Evolutionary conservation across 2,797 vertebrate genomes (phyloP).

Genomic region (Sebastiscus tertius): DNA sequence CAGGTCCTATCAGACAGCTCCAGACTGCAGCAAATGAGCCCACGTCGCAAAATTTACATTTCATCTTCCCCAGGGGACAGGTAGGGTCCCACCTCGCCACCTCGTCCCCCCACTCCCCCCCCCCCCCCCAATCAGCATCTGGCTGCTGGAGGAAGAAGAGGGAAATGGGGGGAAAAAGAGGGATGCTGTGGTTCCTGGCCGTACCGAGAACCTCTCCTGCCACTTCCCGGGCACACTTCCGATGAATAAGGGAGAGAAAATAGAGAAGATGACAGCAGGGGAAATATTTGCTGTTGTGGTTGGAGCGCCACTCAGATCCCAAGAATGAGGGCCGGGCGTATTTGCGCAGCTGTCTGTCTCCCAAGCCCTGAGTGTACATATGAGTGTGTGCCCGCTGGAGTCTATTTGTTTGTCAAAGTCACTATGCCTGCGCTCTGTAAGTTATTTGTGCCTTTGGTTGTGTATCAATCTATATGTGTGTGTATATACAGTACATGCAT

Average conservation of each 20-base stretch:
- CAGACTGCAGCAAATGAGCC: conserved; percentile 80
- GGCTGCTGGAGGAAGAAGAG: conserved; percentile 57
- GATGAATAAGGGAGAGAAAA: conserved; percentile 70
- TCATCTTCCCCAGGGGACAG: conserved; percentile 72
- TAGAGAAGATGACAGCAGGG: conserved; percentile 76
- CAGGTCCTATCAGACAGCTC: conserved; percentile 81
- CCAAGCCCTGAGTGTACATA: conserved; percentile 59
- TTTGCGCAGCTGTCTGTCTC: conserved; percentile 80
- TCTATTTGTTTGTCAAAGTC: conserved; percentile 78
- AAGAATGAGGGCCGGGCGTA: conserved; percentile 74
- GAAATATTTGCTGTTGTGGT: conserved; percentile 82
- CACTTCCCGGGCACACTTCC: conserved; percentile 59
- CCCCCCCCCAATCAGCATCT: conserved; percentile 64
- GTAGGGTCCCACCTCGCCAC: conserved; percentile 58
- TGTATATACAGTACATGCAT: conserved; percentile 44
- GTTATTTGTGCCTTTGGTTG: conserved; percentile 66
- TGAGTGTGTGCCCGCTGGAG: conserved; percentile 68
- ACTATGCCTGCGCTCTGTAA: conserved; percentile 64
- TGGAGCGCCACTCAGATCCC: conserved; percentile 70
- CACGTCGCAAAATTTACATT: conserved; percentile 80
- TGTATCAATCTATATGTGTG: conserved; percentile 54
- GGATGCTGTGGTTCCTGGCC: conserved; percentile 42
- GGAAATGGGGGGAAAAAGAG: conserved; percentile 34
- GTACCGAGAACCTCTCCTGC: conserved; percentile 45
- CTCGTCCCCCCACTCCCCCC: conserved; percentile 26